Evolutionary conservation across 2,888 invertebrate genomes (phyloP), one percentile per base, ranked within the genome.

Genomic region (Pollenia labialis): DNA sequence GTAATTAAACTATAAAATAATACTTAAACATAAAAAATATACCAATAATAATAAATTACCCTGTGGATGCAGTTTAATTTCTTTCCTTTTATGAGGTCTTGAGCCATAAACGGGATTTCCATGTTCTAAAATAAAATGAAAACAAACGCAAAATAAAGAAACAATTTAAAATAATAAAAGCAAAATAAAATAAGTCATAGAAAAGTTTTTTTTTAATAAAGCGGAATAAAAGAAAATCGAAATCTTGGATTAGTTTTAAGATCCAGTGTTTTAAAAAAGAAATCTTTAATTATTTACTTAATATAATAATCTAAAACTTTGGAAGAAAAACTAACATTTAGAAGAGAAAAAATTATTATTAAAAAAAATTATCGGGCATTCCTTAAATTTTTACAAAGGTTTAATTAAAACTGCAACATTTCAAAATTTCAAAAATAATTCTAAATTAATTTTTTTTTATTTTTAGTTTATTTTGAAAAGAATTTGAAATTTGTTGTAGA

Each of bases 81-180:
- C 93, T 92, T 92, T 93, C 93, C 93, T 91, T 93, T 92, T 92
- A 90, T 90, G 91, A 90, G 90, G 90, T 91, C 91, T 91, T 91
- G 91, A 89, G 90, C 91, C 92, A 91, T 92, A 92, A 90, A 92
- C 90, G 90, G 91, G 92, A 90, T 91, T 91, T 92, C 92, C 92
- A 90, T 92, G 90, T 91, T 92, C 93, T 93, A 93, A 89, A 89
- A 72, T 82, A 74, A 76, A 85, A 83, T 81, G 50, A 85, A 75
- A 85, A 80, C 32, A 72, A 64, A 85, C 84, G 84, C 62, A 68
- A 60, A 76, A 52, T 68, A 83, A 66, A 58, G 8, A 68, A 85
- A 84, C 44, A 50, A 81, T 81, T 81, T 66, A 76, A 68, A 74
- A 42, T 60, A 80, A 56, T 75, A 81, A 87, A 71, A 32, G 68